phyloP scores from a whole-genome alignment of 1,140 invertebrate genomes.

The Gryon sp. region DNA sequence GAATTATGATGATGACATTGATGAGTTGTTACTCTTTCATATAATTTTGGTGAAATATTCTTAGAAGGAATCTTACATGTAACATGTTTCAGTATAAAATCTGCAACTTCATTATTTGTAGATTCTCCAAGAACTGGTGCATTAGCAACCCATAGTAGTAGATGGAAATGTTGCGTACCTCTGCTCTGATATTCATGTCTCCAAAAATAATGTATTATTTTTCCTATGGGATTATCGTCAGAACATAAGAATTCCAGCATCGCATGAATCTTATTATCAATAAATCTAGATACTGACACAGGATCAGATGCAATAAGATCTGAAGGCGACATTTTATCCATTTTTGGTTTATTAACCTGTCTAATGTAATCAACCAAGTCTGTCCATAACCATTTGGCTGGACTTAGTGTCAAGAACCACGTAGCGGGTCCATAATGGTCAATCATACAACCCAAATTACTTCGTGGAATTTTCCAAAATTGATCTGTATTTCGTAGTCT shows the following conservation, averaged over 20 bases:
- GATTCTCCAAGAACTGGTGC: constrained; percentile 54
- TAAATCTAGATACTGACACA: constrained; percentile 13
- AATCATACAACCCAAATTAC: constrained; percentile 62
- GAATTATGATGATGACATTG: constrained; percentile 53
- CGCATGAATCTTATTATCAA: constrained; percentile 7
- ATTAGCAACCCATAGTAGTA: constrained; percentile 68
- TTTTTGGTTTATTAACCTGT: constrained; percentile 54
- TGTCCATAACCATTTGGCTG: constrained; percentile 67
- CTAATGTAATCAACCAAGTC: constrained; percentile 67
- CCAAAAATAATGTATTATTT: constrained; percentile 5
- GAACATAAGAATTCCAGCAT: constrained; percentile 34
- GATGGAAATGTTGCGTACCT: constrained; percentile 64
- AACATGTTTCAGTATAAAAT: constrained; percentile 68
- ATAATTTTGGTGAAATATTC: constrained; percentile 42
- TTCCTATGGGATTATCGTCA: not conserved
- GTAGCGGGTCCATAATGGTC: constrained; percentile 69
- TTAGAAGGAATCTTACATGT: constrained; percentile 65
- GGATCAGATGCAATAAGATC: constrained; percentile 62
- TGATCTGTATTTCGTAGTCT: constrained; percentile 60
- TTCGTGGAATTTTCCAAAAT: constrained; percentile 56
- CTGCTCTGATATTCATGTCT: constrained; percentile 38
- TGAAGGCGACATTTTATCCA: constrained; percentile 24
- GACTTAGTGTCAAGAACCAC: constrained; percentile 70
- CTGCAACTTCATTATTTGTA: constrained; percentile 61
- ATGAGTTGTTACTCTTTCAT: constrained; percentile 41